Percentiles rank a stretch among this genome's conserved stretches.
Conservation (phyloP, 1,140 invertebrate genomes). For the Tenebrio molitor region DNA sequence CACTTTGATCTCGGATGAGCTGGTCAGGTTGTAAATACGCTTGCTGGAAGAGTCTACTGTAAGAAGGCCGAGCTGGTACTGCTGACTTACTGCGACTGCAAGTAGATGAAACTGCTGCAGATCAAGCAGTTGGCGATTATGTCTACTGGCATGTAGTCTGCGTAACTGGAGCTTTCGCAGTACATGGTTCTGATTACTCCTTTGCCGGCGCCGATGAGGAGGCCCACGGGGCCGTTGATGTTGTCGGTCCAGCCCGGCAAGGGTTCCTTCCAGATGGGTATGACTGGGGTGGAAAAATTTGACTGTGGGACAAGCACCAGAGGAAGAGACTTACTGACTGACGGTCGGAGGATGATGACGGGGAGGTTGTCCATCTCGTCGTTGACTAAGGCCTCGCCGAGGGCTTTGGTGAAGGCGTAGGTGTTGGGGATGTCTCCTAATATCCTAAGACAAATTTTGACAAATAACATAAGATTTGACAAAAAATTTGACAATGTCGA, state of each 20-base stretch:
- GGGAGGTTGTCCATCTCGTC: slow-evolving; percentile 85
- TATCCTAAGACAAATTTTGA: slow-evolving; percentile 72
- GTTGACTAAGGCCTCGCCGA: slow-evolving; percentile 86
- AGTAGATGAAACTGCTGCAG: slow-evolving; percentile 76
- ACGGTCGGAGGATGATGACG: slow-evolving; percentile 88
- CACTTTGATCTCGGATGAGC: slow-evolving; percentile 84
- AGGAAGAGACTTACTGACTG: slow-evolving; percentile 77
- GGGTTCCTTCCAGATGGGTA: slow-evolving; percentile 85
- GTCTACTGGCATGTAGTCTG: slow-evolving; percentile 91
- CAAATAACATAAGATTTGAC: too few species aligned
- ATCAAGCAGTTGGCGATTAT: slow-evolving; percentile 83
- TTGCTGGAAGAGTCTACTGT: not conserved
- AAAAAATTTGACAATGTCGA: too few species aligned
- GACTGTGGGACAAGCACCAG: too few species aligned
- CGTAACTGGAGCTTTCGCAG: slow-evolving; percentile 81
- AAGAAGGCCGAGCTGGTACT: not conserved
- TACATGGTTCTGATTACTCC: slow-evolving; percentile 89
- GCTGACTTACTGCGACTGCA: slow-evolving; percentile 65
- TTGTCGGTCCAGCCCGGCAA: slow-evolving; percentile 95
- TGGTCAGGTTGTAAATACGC: slow-evolving; percentile 77
- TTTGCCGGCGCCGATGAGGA: slow-evolving; percentile 85
- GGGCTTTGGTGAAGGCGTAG: slow-evolving; percentile 92
- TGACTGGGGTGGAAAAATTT: slow-evolving; percentile 69
- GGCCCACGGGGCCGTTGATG: slow-evolving; percentile 88
- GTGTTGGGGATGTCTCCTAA: slow-evolving; percentile 89